Evolutionary conservation across 2,113 vertebrate species (phyloP).

Genomic region (Tichodroma muraria): DNA sequence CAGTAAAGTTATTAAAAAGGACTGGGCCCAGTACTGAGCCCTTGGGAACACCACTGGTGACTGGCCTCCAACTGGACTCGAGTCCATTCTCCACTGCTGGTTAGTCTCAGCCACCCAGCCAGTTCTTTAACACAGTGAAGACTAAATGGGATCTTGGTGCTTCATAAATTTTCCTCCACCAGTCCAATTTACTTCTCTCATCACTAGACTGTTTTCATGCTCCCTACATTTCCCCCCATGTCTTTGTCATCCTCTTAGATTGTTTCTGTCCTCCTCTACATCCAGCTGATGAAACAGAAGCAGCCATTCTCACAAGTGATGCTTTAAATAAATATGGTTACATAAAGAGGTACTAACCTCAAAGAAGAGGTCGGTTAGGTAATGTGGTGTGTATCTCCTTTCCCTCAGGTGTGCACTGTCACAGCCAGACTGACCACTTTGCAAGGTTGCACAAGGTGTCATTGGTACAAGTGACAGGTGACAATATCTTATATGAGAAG

Average conservation of each 20-base stretch:
- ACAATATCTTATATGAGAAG: not conserved
- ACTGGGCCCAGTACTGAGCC: not conserved
- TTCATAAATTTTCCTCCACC: not conserved
- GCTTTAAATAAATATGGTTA: constrained; percentile 19
- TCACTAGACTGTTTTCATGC: not conserved
- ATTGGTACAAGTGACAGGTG: not conserved
- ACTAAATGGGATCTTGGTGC: not conserved
- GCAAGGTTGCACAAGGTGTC: not conserved
- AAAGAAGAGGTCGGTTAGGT: not conserved
- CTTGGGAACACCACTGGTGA: not conserved
- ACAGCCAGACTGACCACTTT: not conserved
- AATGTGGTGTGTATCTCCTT: not conserved
- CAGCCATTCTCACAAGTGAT: not conserved
- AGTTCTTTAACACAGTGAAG: not conserved
- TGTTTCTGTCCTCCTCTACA: not conserved
- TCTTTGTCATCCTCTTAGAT: not conserved
- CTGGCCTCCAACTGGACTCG: fast-evolving
- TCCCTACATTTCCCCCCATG: not conserved
- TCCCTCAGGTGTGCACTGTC: not conserved
- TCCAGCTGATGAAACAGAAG: not conserved
- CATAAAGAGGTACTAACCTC: not conserved
- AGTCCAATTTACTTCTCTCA: not conserved
- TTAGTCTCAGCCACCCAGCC: not conserved
- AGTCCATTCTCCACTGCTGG: not conserved
- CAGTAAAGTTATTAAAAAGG: not conserved